Conservation (phyloP, 2,888 invertebrate genomes). For the Ennomos quercinarius region DNA sequence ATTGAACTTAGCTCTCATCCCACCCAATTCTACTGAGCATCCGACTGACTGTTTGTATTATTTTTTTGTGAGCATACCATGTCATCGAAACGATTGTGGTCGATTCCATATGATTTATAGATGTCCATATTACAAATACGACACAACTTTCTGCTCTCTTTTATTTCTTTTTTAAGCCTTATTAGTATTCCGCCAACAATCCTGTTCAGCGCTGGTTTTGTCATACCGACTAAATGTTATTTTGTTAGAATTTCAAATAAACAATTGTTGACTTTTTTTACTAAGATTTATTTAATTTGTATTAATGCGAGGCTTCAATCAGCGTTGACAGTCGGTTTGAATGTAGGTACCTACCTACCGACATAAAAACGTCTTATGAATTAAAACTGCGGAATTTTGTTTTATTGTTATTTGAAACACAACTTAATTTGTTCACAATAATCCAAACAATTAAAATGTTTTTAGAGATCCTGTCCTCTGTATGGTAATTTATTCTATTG, state of each 20-base stretch:
- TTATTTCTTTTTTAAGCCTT: slow-evolving; percentile 84
- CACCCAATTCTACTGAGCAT: slow-evolving; percentile 81
- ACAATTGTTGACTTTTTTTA: slow-evolving; percentile 74
- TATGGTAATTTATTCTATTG: slow-evolving; percentile 22
- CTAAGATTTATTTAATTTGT: slow-evolving; percentile 69
- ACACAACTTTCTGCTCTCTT: slow-evolving; percentile 82
- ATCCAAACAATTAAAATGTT: slow-evolving; percentile 66
- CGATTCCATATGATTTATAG: slow-evolving; percentile 84
- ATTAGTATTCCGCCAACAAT: slow-evolving; percentile 84
- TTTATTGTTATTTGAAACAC: slow-evolving; percentile 61
- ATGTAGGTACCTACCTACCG: slow-evolving; percentile 47
- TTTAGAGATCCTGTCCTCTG: slow-evolving; percentile 23
- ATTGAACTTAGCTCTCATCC: slow-evolving; percentile 73
- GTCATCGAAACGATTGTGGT: slow-evolving; percentile 84
- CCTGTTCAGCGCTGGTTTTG: slow-evolving; percentile 81
- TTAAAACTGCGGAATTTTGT: slow-evolving; percentile 68
- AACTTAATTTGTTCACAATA: slow-evolving; percentile 78
- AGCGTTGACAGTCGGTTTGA: slow-evolving; percentile 62
- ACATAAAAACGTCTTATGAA: slow-evolving; percentile 71
- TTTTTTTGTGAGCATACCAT: slow-evolving; percentile 83
- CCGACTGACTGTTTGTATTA: slow-evolving; percentile 82
- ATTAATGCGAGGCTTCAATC: slow-evolving; percentile 76
- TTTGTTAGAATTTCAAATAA: slow-evolving; percentile 84
- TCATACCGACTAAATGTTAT: slow-evolving; percentile 85
- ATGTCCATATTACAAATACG: slow-evolving; percentile 85